Evolutionary conservation across 2,797 vertebrate species (phyloP), one percentile per base, ranked within the genome.

Genomic region (Knipowitschia caucasica): DNA sequence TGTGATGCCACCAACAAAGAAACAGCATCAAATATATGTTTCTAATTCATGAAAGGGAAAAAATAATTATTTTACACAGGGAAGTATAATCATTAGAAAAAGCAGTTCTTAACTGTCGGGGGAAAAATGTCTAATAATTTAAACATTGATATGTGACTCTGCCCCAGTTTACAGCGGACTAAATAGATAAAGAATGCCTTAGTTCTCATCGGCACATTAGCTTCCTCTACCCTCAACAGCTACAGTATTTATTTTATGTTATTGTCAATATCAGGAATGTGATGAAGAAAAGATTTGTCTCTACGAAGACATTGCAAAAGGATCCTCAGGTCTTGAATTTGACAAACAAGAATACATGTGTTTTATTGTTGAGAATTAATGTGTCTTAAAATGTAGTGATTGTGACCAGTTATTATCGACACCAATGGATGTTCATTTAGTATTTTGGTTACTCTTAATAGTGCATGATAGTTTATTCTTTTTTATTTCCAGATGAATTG

Each of bases 361-460:
- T 77, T 69, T 77, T 69, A 74, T 78, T 75, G 69, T 79, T 83
- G 75, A 81, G 72, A 87, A 75, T 83, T 82, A 54, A 82, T 73
- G 81, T 88, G 85, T 89, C 85, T 88, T 88, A 88, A 82, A 73
- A 75, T 77, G 40, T 77, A 71, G 85, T 89, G 86, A 88, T 88
- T 86, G 86, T 88, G 86, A 83, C 67, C 79, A 76, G 82, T 86
- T 84, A 83, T 86, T 78, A 77, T 71, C 73, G 81, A 85, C 69
- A 71, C 83, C 76, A 81, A 80, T 85, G 82, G 81, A 87, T 82
- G 86, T 86, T 84, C 81, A 49, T 49, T 82, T 71, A 82, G 67
- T 85, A 64, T 82, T 85, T 85, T 82, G 72, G 78, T 86, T 85
- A 78, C 68, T 81, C 69, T 86, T 86, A 84, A 68, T 82, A 78